Evolutionary conservation across 2,113 vertebrate species (phyloP).

Genomic region (Nipponia nippon): DNA sequence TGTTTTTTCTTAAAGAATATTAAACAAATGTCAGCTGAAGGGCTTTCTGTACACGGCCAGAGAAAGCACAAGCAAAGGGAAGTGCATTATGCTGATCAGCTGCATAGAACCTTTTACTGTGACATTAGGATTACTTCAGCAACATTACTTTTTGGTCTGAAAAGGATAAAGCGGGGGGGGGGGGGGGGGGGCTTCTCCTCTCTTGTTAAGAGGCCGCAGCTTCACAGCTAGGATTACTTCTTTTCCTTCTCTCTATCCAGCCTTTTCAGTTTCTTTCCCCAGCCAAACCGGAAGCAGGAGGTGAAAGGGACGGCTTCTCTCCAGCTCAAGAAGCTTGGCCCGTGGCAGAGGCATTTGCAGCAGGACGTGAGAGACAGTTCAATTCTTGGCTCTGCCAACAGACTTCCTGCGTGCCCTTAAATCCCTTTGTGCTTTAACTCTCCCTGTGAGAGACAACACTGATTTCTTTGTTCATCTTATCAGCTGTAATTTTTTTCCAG

Average conservation of each 20-base stretch:
- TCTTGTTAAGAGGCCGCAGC: slow-evolving; percentile 25
- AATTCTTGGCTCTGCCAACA: slow-evolving; percentile 19
- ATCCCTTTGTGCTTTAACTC: not conserved
- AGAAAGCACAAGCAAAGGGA: not conserved
- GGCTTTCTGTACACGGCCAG: not conserved
- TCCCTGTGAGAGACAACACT: not conserved
- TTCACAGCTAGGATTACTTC: slow-evolving; percentile 38
- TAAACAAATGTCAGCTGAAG: not conserved
- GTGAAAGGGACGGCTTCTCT: slow-evolving; percentile 32
- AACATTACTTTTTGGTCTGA: slow-evolving; percentile 17
- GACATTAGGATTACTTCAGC: slow-evolving; percentile 59
- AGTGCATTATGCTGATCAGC: slow-evolving; percentile 25
- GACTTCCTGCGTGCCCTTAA: slow-evolving; percentile 13
- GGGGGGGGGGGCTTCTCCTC: not conserved
- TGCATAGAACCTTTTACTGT: slow-evolving; percentile 11
- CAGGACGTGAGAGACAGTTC: not conserved
- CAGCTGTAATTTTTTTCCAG: not conserved
- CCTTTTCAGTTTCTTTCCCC: slow-evolving; percentile 48
- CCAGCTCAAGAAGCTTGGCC: slow-evolving; percentile 19
- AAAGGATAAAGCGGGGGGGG: not conserved
- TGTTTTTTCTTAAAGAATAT: slow-evolving; percentile 1
- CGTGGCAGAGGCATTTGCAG: not conserved
- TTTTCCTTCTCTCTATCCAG: slow-evolving; percentile 20
- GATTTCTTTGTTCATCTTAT: slow-evolving; percentile 3
- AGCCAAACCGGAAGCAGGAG: slow-evolving; percentile 28